Conservation (phyloP, 2,888 invertebrate species). For the Siphlonurus alternatus region DNA sequence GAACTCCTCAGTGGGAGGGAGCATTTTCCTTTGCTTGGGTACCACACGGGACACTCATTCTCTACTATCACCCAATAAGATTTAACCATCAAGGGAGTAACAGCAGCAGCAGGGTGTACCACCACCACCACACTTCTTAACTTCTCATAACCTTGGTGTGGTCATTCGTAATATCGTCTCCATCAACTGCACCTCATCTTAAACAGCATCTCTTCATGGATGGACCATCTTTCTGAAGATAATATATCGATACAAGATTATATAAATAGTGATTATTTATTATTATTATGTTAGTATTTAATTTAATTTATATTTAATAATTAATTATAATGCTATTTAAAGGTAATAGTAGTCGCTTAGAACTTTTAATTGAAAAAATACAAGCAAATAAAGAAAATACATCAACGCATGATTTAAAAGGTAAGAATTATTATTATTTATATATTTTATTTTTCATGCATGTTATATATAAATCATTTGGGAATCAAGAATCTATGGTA, state of each 20-base stretch:
- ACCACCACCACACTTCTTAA: background rate
- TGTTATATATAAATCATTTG: too few relatives aligned
- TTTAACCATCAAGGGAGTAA: background rate
- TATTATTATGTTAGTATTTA: background rate
- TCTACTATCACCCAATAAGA: background rate
- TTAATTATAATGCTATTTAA: conserved; percentile 56
- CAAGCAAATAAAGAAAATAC: conserved; percentile 65
- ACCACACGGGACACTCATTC: background rate
- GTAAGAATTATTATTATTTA: conserved; percentile 21
- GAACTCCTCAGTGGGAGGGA: background rate
- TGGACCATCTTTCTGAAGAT: too few relatives aligned
- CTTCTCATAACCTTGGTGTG: too few relatives aligned
- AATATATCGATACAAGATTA: too few relatives aligned
- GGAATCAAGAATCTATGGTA: conserved; percentile 22
- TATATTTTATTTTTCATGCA: background rate
- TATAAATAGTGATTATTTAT: background rate
- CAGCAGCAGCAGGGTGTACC: background rate
- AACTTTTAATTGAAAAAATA: conserved; percentile 72
- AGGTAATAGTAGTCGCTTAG: conserved; percentile 68
- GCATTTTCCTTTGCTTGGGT: background rate
- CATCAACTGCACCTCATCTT: background rate
- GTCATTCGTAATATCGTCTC: background rate
- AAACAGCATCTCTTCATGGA: background rate
- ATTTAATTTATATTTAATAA: background rate
- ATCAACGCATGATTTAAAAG: conserved; percentile 35